These are phyloP conservation scores for Amyelois transitella DNA, from an alignment of 1,140 invertebrate genomes.

Conservation along the genomic window DNA sequence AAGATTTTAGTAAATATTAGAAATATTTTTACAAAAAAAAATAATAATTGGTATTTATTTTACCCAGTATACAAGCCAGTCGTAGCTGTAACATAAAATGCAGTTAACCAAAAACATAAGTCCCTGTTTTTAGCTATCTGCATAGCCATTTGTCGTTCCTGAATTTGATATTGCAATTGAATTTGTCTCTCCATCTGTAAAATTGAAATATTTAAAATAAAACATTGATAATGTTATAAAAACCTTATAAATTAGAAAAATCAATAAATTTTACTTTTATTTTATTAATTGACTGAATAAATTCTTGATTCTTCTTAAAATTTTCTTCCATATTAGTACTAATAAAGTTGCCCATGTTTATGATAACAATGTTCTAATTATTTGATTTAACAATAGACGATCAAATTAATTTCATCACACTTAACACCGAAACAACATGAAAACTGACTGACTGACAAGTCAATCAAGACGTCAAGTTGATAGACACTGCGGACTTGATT, in stretches of 20 bases:
- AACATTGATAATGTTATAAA: slow-evolving; percentile 6
- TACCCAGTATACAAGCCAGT: slow-evolving; percentile 77
- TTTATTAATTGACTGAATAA: slow-evolving; percentile 5
- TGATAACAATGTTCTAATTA: too few species aligned
- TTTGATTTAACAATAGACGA: too few species aligned
- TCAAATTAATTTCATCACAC: too few species aligned
- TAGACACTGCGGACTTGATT: too few species aligned
- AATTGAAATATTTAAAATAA: slow-evolving; percentile 1
- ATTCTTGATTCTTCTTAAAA: slow-evolving; percentile 80
- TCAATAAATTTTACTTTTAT: background rate
- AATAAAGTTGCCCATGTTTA: slow-evolving; percentile 54
- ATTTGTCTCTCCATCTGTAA: slow-evolving; percentile 76
- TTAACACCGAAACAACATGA: background rate
- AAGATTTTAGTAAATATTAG: too few species aligned
- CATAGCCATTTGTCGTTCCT: slow-evolving; percentile 82
- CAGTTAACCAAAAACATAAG: slow-evolving; percentile 81
- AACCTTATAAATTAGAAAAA: background rate
- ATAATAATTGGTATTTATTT: slow-evolving; percentile 14
- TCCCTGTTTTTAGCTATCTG: slow-evolving; percentile 83
- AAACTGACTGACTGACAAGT: too few species aligned
- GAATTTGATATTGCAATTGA: slow-evolving; percentile 86
- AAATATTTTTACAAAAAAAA: slow-evolving; percentile 5
- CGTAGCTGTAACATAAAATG: slow-evolving; percentile 79
- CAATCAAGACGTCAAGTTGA: too few species aligned
- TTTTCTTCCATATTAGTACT: slow-evolving; percentile 67